Evolutionary conservation across 2,888 invertebrate species (phyloP), one percentile per base, ranked within the genome.

Genomic region (Pseudeuparius sepicola): DNA sequence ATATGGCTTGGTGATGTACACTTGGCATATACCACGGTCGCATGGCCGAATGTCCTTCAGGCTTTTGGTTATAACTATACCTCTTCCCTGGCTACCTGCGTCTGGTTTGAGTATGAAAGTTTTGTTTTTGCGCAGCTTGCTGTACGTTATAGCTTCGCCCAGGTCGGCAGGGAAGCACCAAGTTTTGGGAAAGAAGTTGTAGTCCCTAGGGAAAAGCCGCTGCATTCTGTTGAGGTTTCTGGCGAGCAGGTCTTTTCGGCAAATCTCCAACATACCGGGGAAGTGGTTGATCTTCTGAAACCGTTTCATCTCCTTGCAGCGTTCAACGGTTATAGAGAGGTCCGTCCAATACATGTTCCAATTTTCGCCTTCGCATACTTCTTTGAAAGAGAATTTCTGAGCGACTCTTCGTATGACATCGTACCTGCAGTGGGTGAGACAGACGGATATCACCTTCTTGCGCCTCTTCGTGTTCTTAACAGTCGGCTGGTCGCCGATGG

Each of bases 301-400:
- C 42, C 88, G 70, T 61, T 87, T 89, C 88, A 93, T 87, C 50
- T 86, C 86, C 61, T 89, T 89, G 28, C 84, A 87, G 33, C 84
- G 64, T 52, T 90, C 89, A 2, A 88, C 73, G 6, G 87, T 81
- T 12, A 92, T 80, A 45, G 85, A 81, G 52, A 81, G 74, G 57
- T 92, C 92, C 0, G 86, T 85, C 92, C 92, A 93, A 54, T 81
- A 84, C 44, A 93, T 73, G 57, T 87, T 86, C 92, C 92, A 93
- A 33, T 78, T 73, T 38, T 86, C 85, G 29, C 75, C 74, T 46
- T 87, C 87, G 1, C 73, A 68, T 0, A 86, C 86, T 57, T 84
- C 82, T 40, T 75, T 71, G 70, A 82, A 82, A 1, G 78, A 80
- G 54, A 77, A 78, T 42, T 75, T 73, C 40, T 71, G 65, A 2